Base-by-base conservation (phyloP, 2,888 invertebrate species). In the Volucella inflata region DNA sequence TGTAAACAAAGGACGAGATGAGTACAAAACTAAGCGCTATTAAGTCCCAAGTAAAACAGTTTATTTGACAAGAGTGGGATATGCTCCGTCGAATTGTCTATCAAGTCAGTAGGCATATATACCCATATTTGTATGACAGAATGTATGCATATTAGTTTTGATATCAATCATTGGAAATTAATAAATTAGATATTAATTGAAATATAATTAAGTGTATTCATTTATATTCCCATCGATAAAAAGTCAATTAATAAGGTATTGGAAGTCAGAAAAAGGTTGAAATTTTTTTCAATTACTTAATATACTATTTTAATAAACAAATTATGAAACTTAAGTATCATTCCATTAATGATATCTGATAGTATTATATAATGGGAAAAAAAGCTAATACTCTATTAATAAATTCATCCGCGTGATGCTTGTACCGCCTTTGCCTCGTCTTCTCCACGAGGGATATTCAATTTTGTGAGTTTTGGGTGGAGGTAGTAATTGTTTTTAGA, bases 221-320 rank as follows among this genome's bases (percentile, higher is more conserved):
- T 62, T 62, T 62, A 42, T 17, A 64, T 57, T 44, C 16, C 10
- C 60, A 44, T 44, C 42, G 64, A 79, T 72, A 72, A 42, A 79
- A 79, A 79, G 50, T 46, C 57, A n/a, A 79, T 77, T 44, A 62
- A 59, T 67, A 8, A 70, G 55, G 42, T 42, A 62, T 38, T 74
- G 62, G 65, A 77, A 81, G 74, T 71, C 21, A 70, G 64, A 72
- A 51, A 12, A 10, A 21, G 14, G 14, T 8, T 71, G 9, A 72
- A 46, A 76, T 57, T 72, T 68, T 71, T 75, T 83, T 48, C 79
- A 88, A 88, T 88, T 87, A 88, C 87, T 87, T 88, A 87, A 88
- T 88, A 88, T 87, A 87, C 87, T 30, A 30, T 30, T 30, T 30
- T 30, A 89, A 88, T 89, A 88, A 88, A 88, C 88, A 88, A 88